A percentile compares a stretch with the other conserved stretches of the same genome.
Conservation (phyloP, 64 coral and sea anemone species). For the Exaiptasia diaphana region DNA sequence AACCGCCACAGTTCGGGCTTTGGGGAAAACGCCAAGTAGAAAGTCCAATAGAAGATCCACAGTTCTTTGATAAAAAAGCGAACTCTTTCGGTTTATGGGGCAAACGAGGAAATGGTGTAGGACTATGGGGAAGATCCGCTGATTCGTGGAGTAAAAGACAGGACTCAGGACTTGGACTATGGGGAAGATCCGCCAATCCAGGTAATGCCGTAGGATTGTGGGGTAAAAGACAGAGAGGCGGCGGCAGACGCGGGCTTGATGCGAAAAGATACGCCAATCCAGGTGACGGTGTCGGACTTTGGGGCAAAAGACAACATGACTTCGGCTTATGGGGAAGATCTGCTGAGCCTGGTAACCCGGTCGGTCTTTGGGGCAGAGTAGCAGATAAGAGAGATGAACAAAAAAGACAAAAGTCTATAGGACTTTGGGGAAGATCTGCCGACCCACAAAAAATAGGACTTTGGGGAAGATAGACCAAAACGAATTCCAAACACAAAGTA, state of each 20-base stretch:
- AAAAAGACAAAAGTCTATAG: background rate
- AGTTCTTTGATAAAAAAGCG: background rate
- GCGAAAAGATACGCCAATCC: background rate
- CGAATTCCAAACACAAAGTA: too few relatives aligned
- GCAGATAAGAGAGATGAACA: background rate
- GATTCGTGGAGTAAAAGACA: background rate
- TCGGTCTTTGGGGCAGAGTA: background rate
- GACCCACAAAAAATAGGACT: background rate
- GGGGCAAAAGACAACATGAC: background rate
- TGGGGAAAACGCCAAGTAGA: conserved; percentile 1
- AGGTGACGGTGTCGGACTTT: background rate
- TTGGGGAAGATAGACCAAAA: background rate
- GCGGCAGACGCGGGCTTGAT: background rate
- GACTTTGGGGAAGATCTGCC: background rate
- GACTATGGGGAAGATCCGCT: background rate
- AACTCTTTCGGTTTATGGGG: background rate
- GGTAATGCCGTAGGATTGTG: background rate
- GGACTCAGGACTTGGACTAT: background rate
- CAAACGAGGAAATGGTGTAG: background rate
- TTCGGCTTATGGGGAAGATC: background rate
- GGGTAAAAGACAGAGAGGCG: background rate
- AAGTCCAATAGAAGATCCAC: too few relatives aligned
- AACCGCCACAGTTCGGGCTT: background rate
- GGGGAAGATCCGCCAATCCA: background rate
- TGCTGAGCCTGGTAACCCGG: background rate